phyloP scores from a whole-genome alignment of 1,140 invertebrate species.

The Heliconius hermathena region DNA sequence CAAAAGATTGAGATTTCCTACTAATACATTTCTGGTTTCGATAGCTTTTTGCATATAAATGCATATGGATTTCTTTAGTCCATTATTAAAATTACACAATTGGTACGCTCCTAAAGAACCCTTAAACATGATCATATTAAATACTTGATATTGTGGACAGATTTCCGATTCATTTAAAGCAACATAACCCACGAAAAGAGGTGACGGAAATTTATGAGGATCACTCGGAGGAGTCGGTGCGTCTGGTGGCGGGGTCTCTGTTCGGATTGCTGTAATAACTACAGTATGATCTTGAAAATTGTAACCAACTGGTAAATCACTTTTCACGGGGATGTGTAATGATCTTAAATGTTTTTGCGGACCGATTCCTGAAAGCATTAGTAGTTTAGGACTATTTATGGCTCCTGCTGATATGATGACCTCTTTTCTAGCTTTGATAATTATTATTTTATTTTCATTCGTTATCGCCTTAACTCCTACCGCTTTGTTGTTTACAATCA shows the following conservation, averaged over 20 bases:
- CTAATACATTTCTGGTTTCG: conserved; percentile 31
- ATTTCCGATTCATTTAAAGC: conserved; percentile 32
- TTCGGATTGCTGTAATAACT: conserved; percentile 67
- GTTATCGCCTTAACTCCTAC: conserved; percentile 69
- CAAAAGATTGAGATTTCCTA: conserved; percentile 27
- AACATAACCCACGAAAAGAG: conserved; percentile 42
- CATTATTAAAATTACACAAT: conserved; percentile 33
- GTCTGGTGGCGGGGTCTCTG: conserved; percentile 57
- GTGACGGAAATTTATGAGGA: conserved; percentile 85
- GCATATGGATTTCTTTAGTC: conserved; percentile 34
- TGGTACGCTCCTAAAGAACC: conserved; percentile 20
- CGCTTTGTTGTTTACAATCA: conserved; percentile 85
- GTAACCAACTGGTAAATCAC: conserved; percentile 86
- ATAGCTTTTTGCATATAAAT: conserved; percentile 22
- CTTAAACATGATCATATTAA: conserved; percentile 30
- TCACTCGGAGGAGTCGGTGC: conserved; percentile 67
- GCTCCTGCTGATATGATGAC: conserved; percentile 87
- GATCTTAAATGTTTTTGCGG: conserved; percentile 82
- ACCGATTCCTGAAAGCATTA: conserved; percentile 87
- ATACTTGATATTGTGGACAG: conserved; percentile 42
- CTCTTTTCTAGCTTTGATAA: conserved; percentile 68
- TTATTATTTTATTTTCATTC: conserved; percentile 77
- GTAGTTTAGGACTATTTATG: conserved; percentile 84
- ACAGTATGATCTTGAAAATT: conserved; percentile 87
- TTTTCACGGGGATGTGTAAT: conserved; percentile 82